Base-by-base conservation (phyloP, 1,140 invertebrate genomes). In the Drosophila orena region DNA sequence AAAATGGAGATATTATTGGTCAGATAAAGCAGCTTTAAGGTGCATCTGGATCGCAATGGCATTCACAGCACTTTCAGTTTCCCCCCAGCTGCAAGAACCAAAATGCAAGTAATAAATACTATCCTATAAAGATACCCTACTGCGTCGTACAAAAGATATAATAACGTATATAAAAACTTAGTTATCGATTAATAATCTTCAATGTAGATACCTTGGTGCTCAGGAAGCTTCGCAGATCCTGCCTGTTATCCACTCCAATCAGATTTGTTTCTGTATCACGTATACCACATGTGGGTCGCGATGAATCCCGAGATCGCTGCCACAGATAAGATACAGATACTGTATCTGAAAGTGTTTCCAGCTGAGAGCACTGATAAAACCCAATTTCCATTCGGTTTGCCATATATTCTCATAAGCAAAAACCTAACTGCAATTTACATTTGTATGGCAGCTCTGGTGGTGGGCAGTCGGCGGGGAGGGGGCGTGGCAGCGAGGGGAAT, bases 341-440 rank as follows among this genome's bases (percentile, higher is more conserved):
- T 15, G 22, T 37, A 46, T 68, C 34, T 54, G 30, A 24, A 38
- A 30, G 24, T 47, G 15, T 37, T 64, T 35, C 37, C 17, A 53
- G 24, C 30, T 5, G 58, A 43, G 47, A 38, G 62, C 42, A 50
- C 79, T 55, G 74, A 52, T 61, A 60, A 57, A 57, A 64, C 64
- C 44, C 64, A 61, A 78, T 69, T 56, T 47, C 52, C 66, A 70
- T 70, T 70, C 64, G 65, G 38, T 56, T 80, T 57, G 50, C 68
- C 68, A 35, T 71, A 57, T 57, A 47, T 71, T 71, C 52, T 71
- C 68, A 70, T 70, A 57, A 70, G 68, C 43, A 71, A 57, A 70
- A 47, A 40, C 43, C 68, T 40, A 71, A 71, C 68, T 71, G 65
- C 65, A 71, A 57, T 70, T 70, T 71, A 57, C 68, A 71, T 71